Evolutionary conservation across 35 echinoderm and acorn worm species (phyloP).

Genomic region (Heliocidaris erythrogramma): DNA sequence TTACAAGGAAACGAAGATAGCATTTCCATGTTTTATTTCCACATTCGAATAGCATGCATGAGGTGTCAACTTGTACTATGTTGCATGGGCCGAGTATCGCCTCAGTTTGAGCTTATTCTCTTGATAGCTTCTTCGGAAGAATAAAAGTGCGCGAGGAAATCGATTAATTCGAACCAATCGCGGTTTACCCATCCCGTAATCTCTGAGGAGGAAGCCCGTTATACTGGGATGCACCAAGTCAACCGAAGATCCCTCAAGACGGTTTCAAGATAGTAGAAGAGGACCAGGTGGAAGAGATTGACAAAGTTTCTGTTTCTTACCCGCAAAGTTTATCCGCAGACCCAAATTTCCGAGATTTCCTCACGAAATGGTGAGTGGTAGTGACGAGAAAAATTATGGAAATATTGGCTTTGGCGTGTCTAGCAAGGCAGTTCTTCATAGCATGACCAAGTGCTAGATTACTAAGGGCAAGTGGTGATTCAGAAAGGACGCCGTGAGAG

Average conservation of each 20-base stretch:
- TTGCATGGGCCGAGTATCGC: not conserved
- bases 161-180: not conserved
- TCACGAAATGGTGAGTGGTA: not conserved
- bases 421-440: no score
- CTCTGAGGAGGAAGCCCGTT: not conserved
- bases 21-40: conserved; percentile 3
- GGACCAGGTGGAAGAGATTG: conserved; percentile 14
- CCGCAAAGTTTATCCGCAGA: conserved; percentile 1
- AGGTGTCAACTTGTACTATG: not conserved
- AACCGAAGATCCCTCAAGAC: not conserved
- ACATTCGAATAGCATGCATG: not conserved
- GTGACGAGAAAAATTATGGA: no score
- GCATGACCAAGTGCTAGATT: no score
- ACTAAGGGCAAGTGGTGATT: no score
- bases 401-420: no score
- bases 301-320: conserved; percentile 17
- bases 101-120: not conserved
- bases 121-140: not conserved
- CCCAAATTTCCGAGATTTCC: conserved; percentile 2
- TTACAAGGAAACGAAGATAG: not conserved
- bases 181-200: not conserved
- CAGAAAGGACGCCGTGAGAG: no score
- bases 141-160: not conserved
- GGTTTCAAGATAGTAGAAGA: not conserved
- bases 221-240: not conserved